Percentiles rank a stretch among this genome's conserved stretches.
Evolutionary conservation across 2,888 invertebrate species (phyloP).

Genomic region (Ormyrus nitidulus): DNA sequence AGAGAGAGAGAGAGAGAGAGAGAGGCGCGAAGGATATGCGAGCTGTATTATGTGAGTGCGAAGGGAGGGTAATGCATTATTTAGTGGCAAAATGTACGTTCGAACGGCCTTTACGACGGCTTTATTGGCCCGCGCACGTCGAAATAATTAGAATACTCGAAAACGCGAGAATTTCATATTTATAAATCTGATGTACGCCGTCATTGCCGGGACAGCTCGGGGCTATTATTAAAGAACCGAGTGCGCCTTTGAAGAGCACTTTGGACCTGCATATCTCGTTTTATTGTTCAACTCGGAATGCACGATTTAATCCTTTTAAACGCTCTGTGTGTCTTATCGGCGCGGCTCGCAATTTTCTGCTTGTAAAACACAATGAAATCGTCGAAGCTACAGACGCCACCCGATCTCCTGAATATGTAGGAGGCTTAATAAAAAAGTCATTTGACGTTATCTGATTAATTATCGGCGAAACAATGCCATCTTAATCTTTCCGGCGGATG

Average conservation of each 20-base stretch:
- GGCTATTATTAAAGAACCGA: too few relatives aligned
- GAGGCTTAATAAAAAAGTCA: background rate
- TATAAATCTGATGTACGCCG: background rate
- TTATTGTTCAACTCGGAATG: too few relatives aligned
- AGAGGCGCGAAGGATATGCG: conserved; percentile 40
- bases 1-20: conserved; percentile 16
- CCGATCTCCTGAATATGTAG: conserved; percentile 1
- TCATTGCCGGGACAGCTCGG: background rate
- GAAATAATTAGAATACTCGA: conserved; percentile 47
- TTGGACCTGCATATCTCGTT: too few relatives aligned
- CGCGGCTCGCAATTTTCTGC: conserved; percentile 7
- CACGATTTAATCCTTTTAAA: background rate
- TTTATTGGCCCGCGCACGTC: conserved; percentile 32
- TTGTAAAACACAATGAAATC: conserved; percentile 13
- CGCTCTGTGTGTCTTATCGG: background rate
- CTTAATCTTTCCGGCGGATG: conserved; percentile 36
- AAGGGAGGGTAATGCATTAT: conserved; percentile 38
- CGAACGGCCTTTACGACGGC: conserved; percentile 41
- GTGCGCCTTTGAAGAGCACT: too few relatives aligned
- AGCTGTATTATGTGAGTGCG: conserved; percentile 15
- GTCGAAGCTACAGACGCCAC: conserved; percentile 11
- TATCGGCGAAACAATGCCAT: conserved; percentile 31
- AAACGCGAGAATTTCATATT: conserved; percentile 15
- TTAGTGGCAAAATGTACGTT: conserved; percentile 38
- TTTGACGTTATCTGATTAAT: conserved; percentile 37